These are phyloP conservation scores for Cataglyphis hispanica DNA, from an alignment of 1,140 invertebrate genomes.

Conservation along the genomic window DNA sequence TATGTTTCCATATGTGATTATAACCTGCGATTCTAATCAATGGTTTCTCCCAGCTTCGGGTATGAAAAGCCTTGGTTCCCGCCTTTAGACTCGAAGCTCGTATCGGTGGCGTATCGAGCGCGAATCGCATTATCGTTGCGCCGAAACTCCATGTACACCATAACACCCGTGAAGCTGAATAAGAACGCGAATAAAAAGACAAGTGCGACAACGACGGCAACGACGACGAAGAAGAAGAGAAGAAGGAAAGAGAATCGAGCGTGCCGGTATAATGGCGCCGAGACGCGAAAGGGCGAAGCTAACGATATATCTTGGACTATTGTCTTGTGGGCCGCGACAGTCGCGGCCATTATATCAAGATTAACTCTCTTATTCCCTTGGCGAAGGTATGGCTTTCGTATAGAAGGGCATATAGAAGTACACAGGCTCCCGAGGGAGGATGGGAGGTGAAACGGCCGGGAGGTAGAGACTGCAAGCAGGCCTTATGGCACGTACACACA, in stretches of 20 bases:
- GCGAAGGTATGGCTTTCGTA: constrained; percentile 77
- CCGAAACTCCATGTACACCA: constrained; percentile 69
- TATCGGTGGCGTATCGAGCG: constrained; percentile 68
- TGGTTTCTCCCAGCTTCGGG: constrained; percentile 29
- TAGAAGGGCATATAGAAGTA: constrained; percentile 78
- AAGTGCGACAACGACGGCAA: constrained; percentile 44
- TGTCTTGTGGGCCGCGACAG: constrained; percentile 85
- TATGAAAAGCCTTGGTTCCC: constrained; percentile 29
- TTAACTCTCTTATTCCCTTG: constrained; percentile 85
- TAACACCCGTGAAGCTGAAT: constrained; percentile 74
- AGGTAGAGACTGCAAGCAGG: constrained; percentile 64
- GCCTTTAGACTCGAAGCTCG: constrained; percentile 36
- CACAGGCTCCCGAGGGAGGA: constrained; percentile 76
- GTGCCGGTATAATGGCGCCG: constrained; percentile 82
- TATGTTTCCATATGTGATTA: not conserved
- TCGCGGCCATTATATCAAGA: constrained; percentile 86
- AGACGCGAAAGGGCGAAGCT: constrained; percentile 83
- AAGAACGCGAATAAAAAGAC: constrained; percentile 58
- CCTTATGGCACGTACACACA: constrained; percentile 74
- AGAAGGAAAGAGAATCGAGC: constrained; percentile 72
- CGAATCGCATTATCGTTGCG: constrained; percentile 74
- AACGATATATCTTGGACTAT: constrained; percentile 86
- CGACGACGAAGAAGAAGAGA: constrained; percentile 45
- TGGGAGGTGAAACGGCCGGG: constrained; percentile 41
- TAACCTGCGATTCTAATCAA: constrained; percentile 48